These are phyloP conservation scores for Sesia bembeciformis DNA, from an alignment of 2,888 invertebrate genomes.

Conservation along the genomic window DNA sequence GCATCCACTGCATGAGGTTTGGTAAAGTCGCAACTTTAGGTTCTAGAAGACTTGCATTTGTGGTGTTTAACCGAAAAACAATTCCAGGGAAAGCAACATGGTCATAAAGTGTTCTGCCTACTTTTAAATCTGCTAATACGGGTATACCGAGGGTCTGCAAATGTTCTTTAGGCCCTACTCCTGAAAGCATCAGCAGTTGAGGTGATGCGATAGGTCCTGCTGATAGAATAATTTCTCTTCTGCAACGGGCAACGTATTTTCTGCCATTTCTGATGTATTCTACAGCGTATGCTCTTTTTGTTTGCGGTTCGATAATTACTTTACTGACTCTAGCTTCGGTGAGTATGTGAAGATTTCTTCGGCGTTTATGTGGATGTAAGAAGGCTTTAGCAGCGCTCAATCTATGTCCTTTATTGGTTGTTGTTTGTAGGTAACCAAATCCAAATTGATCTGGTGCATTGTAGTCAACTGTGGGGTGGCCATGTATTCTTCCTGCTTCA, in stretches of 20 bases:
- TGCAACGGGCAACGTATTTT: conserved; percentile 72
- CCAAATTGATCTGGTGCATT: conserved; percentile 78
- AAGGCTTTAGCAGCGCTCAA: conserved; percentile 80
- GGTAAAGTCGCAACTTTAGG: conserved; percentile 52
- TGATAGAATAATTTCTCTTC: conserved; percentile 87
- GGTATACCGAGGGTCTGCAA: conserved; percentile 74
- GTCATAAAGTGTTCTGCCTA: conserved; percentile 79
- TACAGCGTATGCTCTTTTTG: conserved; percentile 80
- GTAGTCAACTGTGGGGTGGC: conserved; percentile 74
- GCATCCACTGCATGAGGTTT: conserved; percentile 59
- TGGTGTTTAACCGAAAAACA: conserved; percentile 53
- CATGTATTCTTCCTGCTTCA: conserved; percentile 73
- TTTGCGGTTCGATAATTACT: conserved; percentile 61
- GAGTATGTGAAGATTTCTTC: conserved; percentile 76
- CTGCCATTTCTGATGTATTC: conserved; percentile 75
- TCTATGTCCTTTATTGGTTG: conserved; percentile 76
- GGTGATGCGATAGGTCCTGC: conserved; percentile 93
- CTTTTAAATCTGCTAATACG: conserved; percentile 76
- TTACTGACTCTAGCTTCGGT: conserved; percentile 54
- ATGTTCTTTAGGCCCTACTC: conserved; percentile 76
- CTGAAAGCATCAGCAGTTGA: conserved; percentile 93
- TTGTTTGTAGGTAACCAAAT: conserved; percentile 68
- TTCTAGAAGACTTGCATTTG: conserved; percentile 54
- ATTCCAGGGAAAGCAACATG: conserved; percentile 73
- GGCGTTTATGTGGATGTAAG: conserved; percentile 74